phyloP scores from a whole-genome alignment of 2,888 invertebrate genomes.

The Clepsis dumicolana region DNA sequence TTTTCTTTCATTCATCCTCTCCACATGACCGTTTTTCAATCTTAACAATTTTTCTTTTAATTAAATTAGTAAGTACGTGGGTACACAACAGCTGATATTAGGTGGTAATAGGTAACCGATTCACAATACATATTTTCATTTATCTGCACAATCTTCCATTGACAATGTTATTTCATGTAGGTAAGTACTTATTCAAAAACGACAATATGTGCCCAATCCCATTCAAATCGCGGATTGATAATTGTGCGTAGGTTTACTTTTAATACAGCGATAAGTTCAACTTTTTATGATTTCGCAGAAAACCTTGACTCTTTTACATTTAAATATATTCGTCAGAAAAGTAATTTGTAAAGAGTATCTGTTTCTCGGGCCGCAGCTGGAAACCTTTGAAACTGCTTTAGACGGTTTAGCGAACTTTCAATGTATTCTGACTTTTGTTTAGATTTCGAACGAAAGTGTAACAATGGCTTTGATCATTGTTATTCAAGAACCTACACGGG shows the following conservation, averaged over 20 bases:
- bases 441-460: slow-evolving; percentile 8
- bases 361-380: not conserved
- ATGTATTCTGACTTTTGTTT: slow-evolving; percentile 31
- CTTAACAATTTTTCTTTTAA: no score
- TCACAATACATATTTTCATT: no score
- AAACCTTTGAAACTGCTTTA: slow-evolving; percentile 6
- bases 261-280: not conserved
- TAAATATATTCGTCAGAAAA: not conserved
- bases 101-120: no score
- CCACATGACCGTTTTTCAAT: no score
- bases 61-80: no score
- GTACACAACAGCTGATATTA: no score
- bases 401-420: slow-evolving; percentile 20
- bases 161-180: no score
- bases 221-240: no score
- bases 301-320: not conserved
- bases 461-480: slow-evolving; percentile 24
- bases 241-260: not conserved
- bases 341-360: slow-evolving; percentile 9
- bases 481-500: slow-evolving; percentile 22
- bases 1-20: no score
- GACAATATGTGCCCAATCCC: no score
- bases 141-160: no score
- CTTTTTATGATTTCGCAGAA: not conserved
- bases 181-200: no score